Evolutionary conservation across 2,888 invertebrate species (phyloP).

Genomic region (Yponomeuta cagnagella): DNA sequence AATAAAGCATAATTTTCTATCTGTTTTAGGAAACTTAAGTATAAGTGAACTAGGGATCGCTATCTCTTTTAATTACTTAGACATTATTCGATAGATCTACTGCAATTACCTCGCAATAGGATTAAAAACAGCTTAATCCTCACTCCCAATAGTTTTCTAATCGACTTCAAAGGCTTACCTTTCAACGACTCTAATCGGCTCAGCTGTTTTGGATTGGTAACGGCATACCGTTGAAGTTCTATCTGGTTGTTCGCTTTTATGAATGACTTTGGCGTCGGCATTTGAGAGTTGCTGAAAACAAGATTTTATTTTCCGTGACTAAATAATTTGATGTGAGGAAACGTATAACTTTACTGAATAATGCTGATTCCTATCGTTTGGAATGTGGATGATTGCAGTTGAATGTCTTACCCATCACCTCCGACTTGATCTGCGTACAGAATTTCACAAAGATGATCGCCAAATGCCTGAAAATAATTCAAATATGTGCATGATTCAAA

Average conservation of each 20-base stretch:
- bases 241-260: conserved; percentile 93
- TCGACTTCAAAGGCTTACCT: conserved; percentile 45
- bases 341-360: background rate
- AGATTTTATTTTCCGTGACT: background rate
- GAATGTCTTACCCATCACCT: conserved; percentile 51
- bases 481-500: background rate
- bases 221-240: conserved; percentile 79
- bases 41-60: background rate
- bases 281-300: conserved; percentile 73
- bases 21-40: background rate
- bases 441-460: conserved; percentile 62
- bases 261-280: conserved; percentile 90
- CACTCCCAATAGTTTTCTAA: background rate
- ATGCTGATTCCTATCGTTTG: no score
- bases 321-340: background rate
- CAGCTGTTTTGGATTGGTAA: conserved; percentile 72
- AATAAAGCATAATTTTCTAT: no score
- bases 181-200: conserved; percentile 75
- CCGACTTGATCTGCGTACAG: conserved; percentile 63
- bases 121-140: conserved; percentile 39
- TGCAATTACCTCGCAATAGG: conserved; percentile 74
- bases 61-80: background rate
- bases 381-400: no score
- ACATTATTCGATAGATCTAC: background rate
- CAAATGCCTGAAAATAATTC: conserved; percentile 47